Base-by-base conservation (phyloP, 1,140 invertebrate genomes). In the Drosophila melanica region DNA sequence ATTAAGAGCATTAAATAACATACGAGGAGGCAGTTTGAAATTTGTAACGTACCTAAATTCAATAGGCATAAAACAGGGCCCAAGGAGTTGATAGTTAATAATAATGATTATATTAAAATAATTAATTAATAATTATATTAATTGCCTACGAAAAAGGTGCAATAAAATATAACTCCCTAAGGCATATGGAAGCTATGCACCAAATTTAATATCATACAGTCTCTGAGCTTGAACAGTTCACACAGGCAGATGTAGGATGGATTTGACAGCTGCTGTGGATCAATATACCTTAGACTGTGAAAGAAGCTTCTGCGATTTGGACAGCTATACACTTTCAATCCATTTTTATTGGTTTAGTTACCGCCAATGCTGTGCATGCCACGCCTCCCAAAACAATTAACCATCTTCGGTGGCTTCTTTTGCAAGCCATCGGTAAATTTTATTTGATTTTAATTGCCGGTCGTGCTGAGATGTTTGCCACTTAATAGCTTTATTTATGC, bases 401-500 rank as follows among this genome's bases (percentile, higher is more conserved):
- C 11, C 45, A 23, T 10, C 9, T 44, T 35, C 45, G 27, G 23
- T 65, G 45, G 37, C 55, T 69, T 59, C 48, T 54, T 54, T 53
- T 30, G 12, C 44, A 10, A 23, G 62, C 44, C 35, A 67, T 48
- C 71, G 64, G 55, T 79, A 47, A 68, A 79, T 86, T 86, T 87
- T 86, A 82, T 86, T 86, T 79, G 82, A 79, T 70, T 86, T 82
- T 79, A 87, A 86, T 86, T 86, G 84, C 72, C 30, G 65, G 39
- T 58, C 68, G 45, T 79, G 58, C 76, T 71, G 35, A 82, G 72
- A 81, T 81, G 71, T 87, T 85, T 69, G 79, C 71, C 72, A 71
- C 87, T 87, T 86, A 86, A 86, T 86, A 79, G 79, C 82, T 86
- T 87, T 87, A 86, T 87, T 86, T 86, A 86, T 86, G 79, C 82